Percentiles rank a stretch among this genome's conserved stretches.
These are phyloP conservation scores for Parotia lawesii DNA, from an alignment of 2,113 vertebrate species.

Conservation along the genomic window DNA sequence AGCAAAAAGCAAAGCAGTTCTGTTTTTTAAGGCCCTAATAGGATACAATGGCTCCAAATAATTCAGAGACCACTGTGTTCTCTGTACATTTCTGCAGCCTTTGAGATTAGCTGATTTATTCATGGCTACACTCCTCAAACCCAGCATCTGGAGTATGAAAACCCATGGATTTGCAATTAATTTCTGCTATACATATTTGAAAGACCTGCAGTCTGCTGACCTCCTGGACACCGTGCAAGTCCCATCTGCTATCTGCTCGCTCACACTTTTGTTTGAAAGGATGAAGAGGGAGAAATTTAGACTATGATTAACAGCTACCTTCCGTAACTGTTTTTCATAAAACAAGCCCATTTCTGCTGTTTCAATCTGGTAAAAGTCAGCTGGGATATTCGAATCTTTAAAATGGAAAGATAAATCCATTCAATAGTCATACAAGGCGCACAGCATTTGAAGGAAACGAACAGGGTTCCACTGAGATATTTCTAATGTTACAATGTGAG, in stretches of 20 bases:
- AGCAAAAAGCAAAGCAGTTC: neutral
- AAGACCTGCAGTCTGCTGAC: slow-evolving; percentile 33
- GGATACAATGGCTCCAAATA: neutral
- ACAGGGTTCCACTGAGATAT: neutral
- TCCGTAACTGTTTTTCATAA: slow-evolving; percentile 7
- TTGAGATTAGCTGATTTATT: slow-evolving; percentile 43
- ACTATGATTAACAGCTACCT: slow-evolving; percentile 30
- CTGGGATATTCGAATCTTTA: neutral
- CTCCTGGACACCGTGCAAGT: slow-evolving; percentile 1
- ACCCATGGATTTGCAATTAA: slow-evolving; percentile 35
- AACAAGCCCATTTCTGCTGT: neutral
- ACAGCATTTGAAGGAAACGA: neutral
- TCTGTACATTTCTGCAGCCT: neutral
- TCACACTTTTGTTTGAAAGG: slow-evolving; percentile 22
- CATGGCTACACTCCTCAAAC: neutral
- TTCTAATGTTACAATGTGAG: neutral
- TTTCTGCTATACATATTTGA: slow-evolving; percentile 19
- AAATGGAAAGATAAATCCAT: neutral
- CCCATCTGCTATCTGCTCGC: slow-evolving; percentile 34
- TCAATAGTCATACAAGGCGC: neutral
- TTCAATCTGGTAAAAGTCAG: neutral
- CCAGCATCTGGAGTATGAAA: slow-evolving; percentile 26
- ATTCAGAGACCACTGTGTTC: neutral
- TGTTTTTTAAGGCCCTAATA: neutral
- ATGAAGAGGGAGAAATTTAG: neutral